phyloP scores from a whole-genome alignment of 2,888 invertebrate species.

The Teleogryllus oceanicus region DNA sequence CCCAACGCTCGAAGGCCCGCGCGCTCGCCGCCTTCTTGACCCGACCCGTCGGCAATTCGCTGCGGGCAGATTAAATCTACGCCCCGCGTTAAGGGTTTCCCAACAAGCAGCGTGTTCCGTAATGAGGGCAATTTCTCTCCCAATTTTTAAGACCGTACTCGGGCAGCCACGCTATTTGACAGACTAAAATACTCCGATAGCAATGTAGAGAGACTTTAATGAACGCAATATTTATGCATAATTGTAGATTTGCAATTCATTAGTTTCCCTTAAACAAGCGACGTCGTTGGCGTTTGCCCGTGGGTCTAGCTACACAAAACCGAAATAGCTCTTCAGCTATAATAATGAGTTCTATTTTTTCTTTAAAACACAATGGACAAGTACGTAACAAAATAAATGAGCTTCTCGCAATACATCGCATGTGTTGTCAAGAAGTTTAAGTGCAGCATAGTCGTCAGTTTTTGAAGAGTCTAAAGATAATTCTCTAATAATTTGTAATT shows the following conservation, averaged over 20 bases:
- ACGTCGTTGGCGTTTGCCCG: not conserved
- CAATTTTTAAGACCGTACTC: not conserved
- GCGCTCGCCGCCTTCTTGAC: not conserved
- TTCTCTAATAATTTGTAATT: too few relatives aligned
- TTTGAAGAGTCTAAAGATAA: too few relatives aligned
- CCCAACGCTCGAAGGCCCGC: not conserved
- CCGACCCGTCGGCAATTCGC: not conserved
- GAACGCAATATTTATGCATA: not conserved
- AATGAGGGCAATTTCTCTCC: constrained; percentile 4
- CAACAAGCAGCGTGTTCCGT: not conserved
- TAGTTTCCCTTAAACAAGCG: not conserved
- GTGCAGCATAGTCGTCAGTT: too few relatives aligned
- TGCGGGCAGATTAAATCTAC: not conserved
- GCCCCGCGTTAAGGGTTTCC: constrained; percentile 18
- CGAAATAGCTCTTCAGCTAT: too few relatives aligned
- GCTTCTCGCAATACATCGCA: too few relatives aligned
- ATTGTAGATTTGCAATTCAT: constrained; percentile 7
- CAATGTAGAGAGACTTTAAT: not conserved
- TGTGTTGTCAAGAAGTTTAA: too few relatives aligned
- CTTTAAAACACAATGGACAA: too few relatives aligned
- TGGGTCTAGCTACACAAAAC: too few relatives aligned
- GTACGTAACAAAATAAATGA: too few relatives aligned
- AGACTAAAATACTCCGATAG: not conserved
- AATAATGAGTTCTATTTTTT: too few relatives aligned
- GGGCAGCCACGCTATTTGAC: not conserved